phyloP scores from a whole-genome alignment of 2,888 invertebrate species.

The Amiota mariae region DNA sequence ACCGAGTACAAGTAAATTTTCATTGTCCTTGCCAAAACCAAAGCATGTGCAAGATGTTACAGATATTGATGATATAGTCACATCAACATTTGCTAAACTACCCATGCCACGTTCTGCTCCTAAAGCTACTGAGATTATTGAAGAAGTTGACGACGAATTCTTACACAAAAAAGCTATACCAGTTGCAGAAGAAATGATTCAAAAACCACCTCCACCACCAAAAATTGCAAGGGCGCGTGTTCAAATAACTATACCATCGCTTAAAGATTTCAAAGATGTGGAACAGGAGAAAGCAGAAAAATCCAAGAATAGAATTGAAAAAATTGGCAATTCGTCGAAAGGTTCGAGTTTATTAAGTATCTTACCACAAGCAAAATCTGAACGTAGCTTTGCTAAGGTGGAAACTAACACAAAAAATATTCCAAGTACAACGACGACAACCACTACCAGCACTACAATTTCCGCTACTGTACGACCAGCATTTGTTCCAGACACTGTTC shows the following conservation, averaged over 20 bases:
- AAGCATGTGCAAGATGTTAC: slow-evolving; percentile 40
- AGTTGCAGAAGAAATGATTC: slow-evolving; percentile 39
- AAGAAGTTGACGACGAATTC: slow-evolving; percentile 80
- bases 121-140: slow-evolving; percentile 37
- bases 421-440: background rate
- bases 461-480: slow-evolving; percentile 35
- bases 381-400: slow-evolving; percentile 59
- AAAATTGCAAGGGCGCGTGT: slow-evolving; percentile 73
- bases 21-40: slow-evolving; percentile 65
- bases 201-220: slow-evolving; percentile 59
- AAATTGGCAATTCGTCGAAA: slow-evolving; percentile 37
- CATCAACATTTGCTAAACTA: slow-evolving; percentile 63
- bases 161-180: slow-evolving; percentile 77
- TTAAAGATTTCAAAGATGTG: slow-evolving; percentile 75
- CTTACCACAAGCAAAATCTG: slow-evolving; percentile 79
- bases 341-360: slow-evolving; percentile 78
- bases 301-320: slow-evolving; percentile 41
- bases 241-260: slow-evolving; percentile 81
- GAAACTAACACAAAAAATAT: background rate
- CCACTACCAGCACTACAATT: slow-evolving; percentile 8
- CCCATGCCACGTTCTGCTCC: slow-evolving; percentile 61
- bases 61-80: slow-evolving; percentile 41
- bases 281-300: slow-evolving; percentile 60
- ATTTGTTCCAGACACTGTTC: slow-evolving; percentile 74
- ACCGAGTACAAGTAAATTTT: slow-evolving; percentile 29